These are phyloP conservation scores for Ectemnius continuus DNA, from an alignment of 2,888 invertebrate species.

Conservation along the genomic window DNA sequence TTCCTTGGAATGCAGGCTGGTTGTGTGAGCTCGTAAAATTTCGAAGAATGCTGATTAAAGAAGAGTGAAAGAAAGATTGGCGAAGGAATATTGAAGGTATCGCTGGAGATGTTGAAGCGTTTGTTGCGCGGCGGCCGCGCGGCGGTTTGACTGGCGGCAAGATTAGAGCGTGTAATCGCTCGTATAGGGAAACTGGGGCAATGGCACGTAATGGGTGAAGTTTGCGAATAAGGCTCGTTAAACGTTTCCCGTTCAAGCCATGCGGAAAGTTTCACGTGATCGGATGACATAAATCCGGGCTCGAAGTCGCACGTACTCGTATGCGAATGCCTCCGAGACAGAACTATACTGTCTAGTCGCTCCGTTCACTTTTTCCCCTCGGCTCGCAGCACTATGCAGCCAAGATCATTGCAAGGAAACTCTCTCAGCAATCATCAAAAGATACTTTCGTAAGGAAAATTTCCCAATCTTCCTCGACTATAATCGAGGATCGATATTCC, in stretches of 20 bases:
- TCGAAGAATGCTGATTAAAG: too few species aligned
- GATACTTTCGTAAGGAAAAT: too few species aligned
- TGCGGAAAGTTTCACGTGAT: slow-evolving; percentile 47
- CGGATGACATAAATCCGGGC: slow-evolving; percentile 36
- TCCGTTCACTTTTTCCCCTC: slow-evolving; percentile 50
- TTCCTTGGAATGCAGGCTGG: too few species aligned
- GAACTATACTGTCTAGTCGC: slow-evolving; percentile 3
- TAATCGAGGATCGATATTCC: too few species aligned
- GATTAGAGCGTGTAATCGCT: neutral
- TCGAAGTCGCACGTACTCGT: slow-evolving; percentile 36
- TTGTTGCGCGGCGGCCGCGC: too few species aligned
- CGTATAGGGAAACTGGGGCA: slow-evolving; percentile 18
- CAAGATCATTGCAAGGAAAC: slow-evolving; percentile 43
- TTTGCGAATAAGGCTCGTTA: slow-evolving; percentile 19
- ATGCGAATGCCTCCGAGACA: slow-evolving; percentile 43
- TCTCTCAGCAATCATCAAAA: too few species aligned
- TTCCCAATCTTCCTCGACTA: too few species aligned
- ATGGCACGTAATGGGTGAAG: slow-evolving; percentile 33
- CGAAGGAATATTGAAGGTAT: too few species aligned
- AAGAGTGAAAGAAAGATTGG: too few species aligned
- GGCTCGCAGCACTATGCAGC: slow-evolving; percentile 30
- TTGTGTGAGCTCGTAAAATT: neutral
- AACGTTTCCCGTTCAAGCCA: slow-evolving; percentile 25
- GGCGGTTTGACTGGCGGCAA: neutral
- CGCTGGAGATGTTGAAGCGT: too few species aligned